phyloP scores from a whole-genome alignment of 2,888 invertebrate species.

The Empis livida region DNA sequence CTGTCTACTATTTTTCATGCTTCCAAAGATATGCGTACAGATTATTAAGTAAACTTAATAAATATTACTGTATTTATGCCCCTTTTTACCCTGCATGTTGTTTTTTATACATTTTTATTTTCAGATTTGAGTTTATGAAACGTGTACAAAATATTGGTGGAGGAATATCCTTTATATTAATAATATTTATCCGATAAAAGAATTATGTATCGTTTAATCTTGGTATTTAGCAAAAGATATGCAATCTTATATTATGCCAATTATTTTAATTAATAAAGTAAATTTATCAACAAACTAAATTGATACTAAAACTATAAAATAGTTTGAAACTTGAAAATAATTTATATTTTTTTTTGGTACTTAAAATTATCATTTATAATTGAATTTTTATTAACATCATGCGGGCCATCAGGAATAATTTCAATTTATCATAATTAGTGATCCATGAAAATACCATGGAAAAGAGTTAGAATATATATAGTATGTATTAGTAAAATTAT shows the following conservation, averaged over 20 bases:
- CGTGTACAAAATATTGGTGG: constrained; percentile 71
- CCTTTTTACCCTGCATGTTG: no score
- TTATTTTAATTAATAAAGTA: constrained; percentile 48
- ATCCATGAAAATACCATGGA: constrained; percentile 74
- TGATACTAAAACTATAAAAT: no score
- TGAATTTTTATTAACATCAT: constrained; percentile 53
- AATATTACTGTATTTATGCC: no score
- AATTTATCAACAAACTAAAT: constrained; percentile 52
- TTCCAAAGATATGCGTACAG: no score
- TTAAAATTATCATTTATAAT: constrained; percentile 48
- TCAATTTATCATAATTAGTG: constrained; percentile 63
- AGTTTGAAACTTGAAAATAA: constrained; percentile 38
- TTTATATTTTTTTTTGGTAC: constrained; percentile 37
- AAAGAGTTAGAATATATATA: constrained; percentile 68
- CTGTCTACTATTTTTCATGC: no score
- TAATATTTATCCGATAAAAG: constrained; percentile 59
- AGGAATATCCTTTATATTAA: constrained; percentile 74
- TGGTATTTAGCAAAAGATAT: constrained; percentile 76
- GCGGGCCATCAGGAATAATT: constrained; percentile 61
- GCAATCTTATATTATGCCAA: constrained; percentile 60
- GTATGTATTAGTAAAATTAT: no score
- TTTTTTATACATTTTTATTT: no score
- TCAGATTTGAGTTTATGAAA: no score
- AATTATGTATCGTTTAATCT: constrained; percentile 72
- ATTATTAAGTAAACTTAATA: no score